Evolutionary conservation across 23 tunicate species (phyloP), one percentile per base, ranked within the genome.

Genomic region (Styela clava): DNA sequence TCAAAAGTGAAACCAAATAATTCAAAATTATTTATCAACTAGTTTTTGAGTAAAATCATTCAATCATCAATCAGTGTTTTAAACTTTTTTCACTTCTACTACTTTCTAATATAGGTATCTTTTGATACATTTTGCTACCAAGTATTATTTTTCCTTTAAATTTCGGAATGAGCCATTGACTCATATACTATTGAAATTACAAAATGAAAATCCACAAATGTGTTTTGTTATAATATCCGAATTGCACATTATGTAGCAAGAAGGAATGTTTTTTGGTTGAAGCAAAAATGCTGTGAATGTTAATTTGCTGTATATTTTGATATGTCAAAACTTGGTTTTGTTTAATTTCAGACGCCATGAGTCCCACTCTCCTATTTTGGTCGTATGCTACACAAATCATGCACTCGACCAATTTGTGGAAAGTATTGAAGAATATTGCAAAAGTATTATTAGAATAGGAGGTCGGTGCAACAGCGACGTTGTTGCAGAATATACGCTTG

Each of bases 321-420:
- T 12, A 44, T n/a, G n/a, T 44, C 12, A 44, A 44, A 44, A 5
- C 12, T 12, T 44, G 56, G n/a, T n/a, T n/a, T 44, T 44, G 56
- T 44, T 44, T 44, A 5, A 5, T 44, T 44, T 44, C 56, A 44
- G 56, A 12, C 12, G 7, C 12, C 56, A 44, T 5, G 16, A 25
- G 7, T 5, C 9, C 16, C 71, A 16, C 5, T 5, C 7, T 33
- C 92, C 87, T 7, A 79, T 79, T 5, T 31, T 79, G 22, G 81
- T 79, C 24, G 70, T 79, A 61, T 79, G 84, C 32, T 77, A 35
- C 33, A 77, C 81, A 35, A 77, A 77, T 77, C 81, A 77, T 24
- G 81, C 81, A 9, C 61, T 79, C 31, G 84, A 79, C 24, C 84
- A 79, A 32, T 79, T 79, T 69, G 34, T 79, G 23, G 78, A 64